phyloP scores from a whole-genome alignment of 2,888 invertebrate genomes.

The Halocaridina rubra region DNA sequence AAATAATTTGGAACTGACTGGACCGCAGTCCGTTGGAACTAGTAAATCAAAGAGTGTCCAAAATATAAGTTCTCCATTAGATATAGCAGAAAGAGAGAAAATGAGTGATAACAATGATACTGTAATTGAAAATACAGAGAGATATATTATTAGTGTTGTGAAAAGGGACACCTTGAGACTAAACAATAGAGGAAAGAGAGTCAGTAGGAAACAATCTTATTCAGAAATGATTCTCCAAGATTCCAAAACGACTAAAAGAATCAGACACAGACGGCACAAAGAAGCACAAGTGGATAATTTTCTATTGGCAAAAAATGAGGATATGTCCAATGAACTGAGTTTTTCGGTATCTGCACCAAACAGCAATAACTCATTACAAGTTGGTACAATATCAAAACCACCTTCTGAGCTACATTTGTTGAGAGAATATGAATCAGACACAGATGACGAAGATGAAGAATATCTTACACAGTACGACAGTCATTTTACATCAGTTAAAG shows the following conservation, averaged over 20 bases:
- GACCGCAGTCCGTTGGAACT: too few relatives aligned
- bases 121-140: constrained; percentile 38
- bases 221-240: constrained; percentile 22
- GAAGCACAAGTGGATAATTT: neutral
- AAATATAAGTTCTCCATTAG: too few relatives aligned
- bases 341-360: neutral
- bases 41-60: too few relatives aligned
- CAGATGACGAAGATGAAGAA: neutral
- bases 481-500: neutral
- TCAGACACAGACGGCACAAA: constrained; percentile 44
- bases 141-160: constrained; percentile 46
- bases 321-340: neutral
- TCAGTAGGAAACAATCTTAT: neutral
- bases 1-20: too few relatives aligned
- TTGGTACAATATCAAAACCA: neutral
- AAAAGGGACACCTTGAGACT: constrained; percentile 40
- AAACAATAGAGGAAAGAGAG: neutral
- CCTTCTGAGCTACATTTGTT: neutral
- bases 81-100: neutral
- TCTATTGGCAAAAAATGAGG: neutral
- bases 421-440: neutral
- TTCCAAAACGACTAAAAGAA: neutral
- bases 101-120: constrained; percentile 2
- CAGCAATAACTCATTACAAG: neutral
- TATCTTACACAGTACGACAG: neutral